phyloP scores from a whole-genome alignment of 2,113 vertebrate species.

The Muntiacus muntjak region DNA sequence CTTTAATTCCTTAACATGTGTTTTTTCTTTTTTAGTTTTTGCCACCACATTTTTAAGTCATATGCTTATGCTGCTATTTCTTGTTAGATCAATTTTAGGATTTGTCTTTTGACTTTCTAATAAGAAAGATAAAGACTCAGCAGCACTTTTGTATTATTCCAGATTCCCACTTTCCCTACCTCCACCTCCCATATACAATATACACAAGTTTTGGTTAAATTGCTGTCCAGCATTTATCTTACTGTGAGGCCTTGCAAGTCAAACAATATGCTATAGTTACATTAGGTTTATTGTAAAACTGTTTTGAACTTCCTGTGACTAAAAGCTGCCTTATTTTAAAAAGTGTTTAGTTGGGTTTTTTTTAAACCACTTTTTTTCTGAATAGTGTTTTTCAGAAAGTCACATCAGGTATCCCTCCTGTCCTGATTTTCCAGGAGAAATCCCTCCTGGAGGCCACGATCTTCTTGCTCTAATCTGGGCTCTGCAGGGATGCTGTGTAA shows the following conservation, averaged over 20 bases:
- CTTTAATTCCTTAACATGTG: neutral
- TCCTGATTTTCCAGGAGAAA: neutral
- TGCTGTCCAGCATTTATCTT: neutral
- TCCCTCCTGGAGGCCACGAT: neutral
- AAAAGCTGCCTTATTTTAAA: neutral
- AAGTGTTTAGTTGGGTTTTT: neutral
- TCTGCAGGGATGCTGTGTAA: neutral
- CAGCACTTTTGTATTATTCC: neutral
- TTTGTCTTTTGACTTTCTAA: neutral
- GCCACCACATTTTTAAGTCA: neutral
- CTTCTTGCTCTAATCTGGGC: neutral
- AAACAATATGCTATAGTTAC: neutral
- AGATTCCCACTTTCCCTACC: neutral
- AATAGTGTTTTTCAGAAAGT: neutral
- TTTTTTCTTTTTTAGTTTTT: neutral
- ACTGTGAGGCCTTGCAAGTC: neutral
- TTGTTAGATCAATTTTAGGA: neutral
- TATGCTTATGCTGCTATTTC: neutral
- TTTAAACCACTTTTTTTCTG: neutral
- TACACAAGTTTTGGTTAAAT: neutral
- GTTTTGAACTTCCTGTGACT: neutral
- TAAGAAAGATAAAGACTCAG: neutral
- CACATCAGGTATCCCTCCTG: neutral
- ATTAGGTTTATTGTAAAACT: neutral
- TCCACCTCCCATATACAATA: neutral